A percentile compares a stretch with the other conserved stretches of the same genome.
Evolutionary conservation across 2,797 vertebrate species (phyloP).

Genomic region (Trachurus trachurus): DNA sequence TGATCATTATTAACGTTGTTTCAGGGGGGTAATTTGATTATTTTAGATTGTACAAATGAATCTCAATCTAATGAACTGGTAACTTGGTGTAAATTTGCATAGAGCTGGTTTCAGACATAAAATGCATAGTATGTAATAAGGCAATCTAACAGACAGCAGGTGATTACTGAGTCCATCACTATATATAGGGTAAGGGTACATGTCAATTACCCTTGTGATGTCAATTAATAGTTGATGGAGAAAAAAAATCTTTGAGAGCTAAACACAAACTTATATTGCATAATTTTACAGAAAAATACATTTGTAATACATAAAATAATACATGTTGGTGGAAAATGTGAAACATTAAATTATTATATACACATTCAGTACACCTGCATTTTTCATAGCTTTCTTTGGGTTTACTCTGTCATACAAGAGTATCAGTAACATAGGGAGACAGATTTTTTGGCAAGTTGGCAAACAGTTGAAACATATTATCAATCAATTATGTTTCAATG

Average conservation of each 20-base stretch:
- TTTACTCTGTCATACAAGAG: slow-evolving; percentile 29
- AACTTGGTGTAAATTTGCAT: slow-evolving; percentile 29
- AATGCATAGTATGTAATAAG: slow-evolving; percentile 33
- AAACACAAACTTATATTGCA: slow-evolving; percentile 22
- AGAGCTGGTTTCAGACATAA: slow-evolving; percentile 32
- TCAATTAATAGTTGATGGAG: slow-evolving; percentile 4
- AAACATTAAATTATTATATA: slow-evolving; percentile 48
- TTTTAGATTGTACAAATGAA: slow-evolving; percentile 4
- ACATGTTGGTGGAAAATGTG: slow-evolving; percentile 41
- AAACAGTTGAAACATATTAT: not conserved
- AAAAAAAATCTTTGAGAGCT: slow-evolving; percentile 29
- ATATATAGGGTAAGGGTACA: not conserved
- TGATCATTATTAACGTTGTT: not conserved
- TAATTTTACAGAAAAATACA: slow-evolving; percentile 50
- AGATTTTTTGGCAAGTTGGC: slow-evolving; percentile 4
- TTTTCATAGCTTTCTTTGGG: slow-evolving; percentile 38
- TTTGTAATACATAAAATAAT: slow-evolving; percentile 48
- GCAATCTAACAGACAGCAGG: slow-evolving; percentile 21
- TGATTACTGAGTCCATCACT: slow-evolving; percentile 25
- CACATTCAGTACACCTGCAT: slow-evolving; percentile 39
- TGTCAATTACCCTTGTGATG: no score
- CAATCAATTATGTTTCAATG: slow-evolving; percentile 17
- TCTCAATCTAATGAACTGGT: slow-evolving; percentile 2
- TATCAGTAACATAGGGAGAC: slow-evolving; percentile 37
- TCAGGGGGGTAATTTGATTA: not conserved